Evolutionary conservation across 2,888 invertebrate genomes (phyloP), one percentile per base, ranked within the genome.

Genomic region (Arrhopalites spinosus): DNA sequence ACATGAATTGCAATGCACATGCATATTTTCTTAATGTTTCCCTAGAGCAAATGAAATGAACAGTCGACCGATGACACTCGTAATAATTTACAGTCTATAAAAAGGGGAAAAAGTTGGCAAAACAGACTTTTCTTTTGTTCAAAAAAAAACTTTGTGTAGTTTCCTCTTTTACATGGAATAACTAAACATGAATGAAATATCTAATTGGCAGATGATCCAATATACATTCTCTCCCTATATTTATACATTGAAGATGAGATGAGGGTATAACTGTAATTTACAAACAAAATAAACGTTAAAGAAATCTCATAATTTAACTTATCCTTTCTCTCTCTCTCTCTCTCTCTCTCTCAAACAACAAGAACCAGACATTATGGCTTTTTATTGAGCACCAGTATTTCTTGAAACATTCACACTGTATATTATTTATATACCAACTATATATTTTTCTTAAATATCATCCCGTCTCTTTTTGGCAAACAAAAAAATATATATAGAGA

Each of bases 61-160:
- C 45, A 69, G 69, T 50, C 69, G 53, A 56, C 59, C 71, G 59
- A 71, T 59, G 59, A 71, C 59, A 53, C 59, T 71, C 59, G 36
- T 71, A 71, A 71, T 71, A 71, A 71, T 70, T 59, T 71, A 71
- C 71, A 71, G 71, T 71, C 71, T 36, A 71, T 71, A 71, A 71
- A 71, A 71, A 71, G 17, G 23, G 45, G 7, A 53, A 36, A 36
- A 71, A 71, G 59, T 59, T 71, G 59, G 71, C 71, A 71, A 71
- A 71, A 71, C 71, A 59, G 71, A 30, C 71, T 59, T 68, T 68
- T 71, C 59, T 71, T 56, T 71, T 59, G 59, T 56, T 59, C 43
- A 23, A 2, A 27, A 17, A 20, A n/a, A n/a, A n/a, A n/a, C n/a
- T n/a, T n/a, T n/a, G n/a, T n/a, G n/a, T n/a, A n/a, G n/a, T 47